Percentiles rank a stretch among this genome's conserved stretches.
These are phyloP conservation scores for Stenchaetothrips biformis DNA, from an alignment of 2,888 invertebrate species.

Conservation along the genomic window DNA sequence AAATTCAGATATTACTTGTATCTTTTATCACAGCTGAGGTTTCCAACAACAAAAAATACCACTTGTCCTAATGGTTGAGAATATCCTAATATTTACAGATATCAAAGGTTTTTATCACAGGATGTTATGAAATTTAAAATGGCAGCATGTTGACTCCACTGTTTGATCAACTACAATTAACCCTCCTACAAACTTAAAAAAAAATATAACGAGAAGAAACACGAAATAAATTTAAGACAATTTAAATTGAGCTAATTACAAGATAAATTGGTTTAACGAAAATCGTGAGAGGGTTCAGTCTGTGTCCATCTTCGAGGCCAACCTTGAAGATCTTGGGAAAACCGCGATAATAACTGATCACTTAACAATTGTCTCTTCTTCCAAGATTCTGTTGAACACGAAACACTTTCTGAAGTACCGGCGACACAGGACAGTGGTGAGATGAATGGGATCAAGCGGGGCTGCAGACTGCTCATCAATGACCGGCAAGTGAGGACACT, in stretches of 20 bases:
- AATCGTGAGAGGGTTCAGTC: slow-evolving; percentile 38
- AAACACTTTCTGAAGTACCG: slow-evolving; percentile 19
- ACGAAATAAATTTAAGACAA: slow-evolving; percentile 1
- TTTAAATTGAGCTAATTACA: slow-evolving; percentile 27
- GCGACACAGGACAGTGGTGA: slow-evolving; percentile 27
- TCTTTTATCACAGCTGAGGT: slow-evolving; percentile 12
- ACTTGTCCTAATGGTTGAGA: slow-evolving; percentile 1
- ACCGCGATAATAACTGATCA: slow-evolving; percentile 34
- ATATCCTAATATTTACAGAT: slow-evolving; percentile 16
- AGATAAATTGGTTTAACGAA: slow-evolving; percentile 44
- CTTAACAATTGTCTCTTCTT: slow-evolving; percentile 33
- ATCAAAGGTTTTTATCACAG: slow-evolving; percentile 21
- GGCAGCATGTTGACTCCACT: slow-evolving; percentile 37
- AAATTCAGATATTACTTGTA: background rate
- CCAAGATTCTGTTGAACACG: slow-evolving; percentile 26
- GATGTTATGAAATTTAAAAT: background rate
- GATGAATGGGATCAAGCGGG: slow-evolving; percentile 22
- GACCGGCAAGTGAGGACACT: slow-evolving; percentile 30
- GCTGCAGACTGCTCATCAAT: slow-evolving; percentile 35
- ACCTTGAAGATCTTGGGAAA: slow-evolving; percentile 44
- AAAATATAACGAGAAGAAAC: slow-evolving; percentile 36
- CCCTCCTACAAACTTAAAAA: slow-evolving; percentile 38
- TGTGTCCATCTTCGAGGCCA: slow-evolving; percentile 44
- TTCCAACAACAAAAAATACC: slow-evolving; percentile 4
- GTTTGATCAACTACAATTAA: slow-evolving; percentile 30